A percentile compares a stretch with the other conserved stretches of the same genome.
phyloP scores from a whole-genome alignment of 2,888 invertebrate genomes.

The Lomographa bimaculata region DNA sequence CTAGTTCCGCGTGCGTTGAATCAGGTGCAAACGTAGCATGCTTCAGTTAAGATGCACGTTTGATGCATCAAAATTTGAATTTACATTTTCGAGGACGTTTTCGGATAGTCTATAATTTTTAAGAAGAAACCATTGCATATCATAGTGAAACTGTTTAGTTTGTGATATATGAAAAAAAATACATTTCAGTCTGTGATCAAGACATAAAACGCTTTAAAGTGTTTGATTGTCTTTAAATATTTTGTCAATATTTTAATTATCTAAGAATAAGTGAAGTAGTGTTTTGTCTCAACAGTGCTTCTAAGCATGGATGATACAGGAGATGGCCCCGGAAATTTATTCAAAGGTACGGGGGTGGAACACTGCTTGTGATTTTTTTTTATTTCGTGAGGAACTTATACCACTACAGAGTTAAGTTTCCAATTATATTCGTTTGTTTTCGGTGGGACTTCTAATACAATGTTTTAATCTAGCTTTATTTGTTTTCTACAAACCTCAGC shows the following conservation, averaged over 20 bases:
- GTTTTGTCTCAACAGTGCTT: conserved; percentile 20
- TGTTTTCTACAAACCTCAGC: conserved; percentile 1
- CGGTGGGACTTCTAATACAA: too few relatives aligned
- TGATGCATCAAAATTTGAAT: conserved; percentile 19
- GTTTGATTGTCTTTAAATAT: too few relatives aligned
- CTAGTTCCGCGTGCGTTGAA: conserved; percentile 72
- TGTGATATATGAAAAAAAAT: too few relatives aligned
- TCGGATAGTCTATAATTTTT: not conserved
- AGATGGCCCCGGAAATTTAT: conserved; percentile 30
- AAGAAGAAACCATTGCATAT: not conserved
- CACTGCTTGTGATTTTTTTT: not conserved
- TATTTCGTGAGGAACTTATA: too few relatives aligned
- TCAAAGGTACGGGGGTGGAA: conserved; percentile 39
- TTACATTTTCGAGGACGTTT: conserved; percentile 3
- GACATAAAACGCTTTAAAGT: too few relatives aligned
- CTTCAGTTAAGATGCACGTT: conserved; percentile 44
- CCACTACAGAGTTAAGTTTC: too few relatives aligned
- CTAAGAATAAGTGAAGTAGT: conserved; percentile 11
- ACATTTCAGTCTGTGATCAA: too few relatives aligned
- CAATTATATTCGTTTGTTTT: too few relatives aligned
- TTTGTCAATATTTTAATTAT: not conserved
- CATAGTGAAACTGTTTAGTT: too few relatives aligned
- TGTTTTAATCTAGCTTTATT: too few relatives aligned
- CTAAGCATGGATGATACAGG: conserved; percentile 27
- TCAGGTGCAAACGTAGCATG: conserved; percentile 71